Percentiles rank a stretch among this genome's conserved stretches.
Evolutionary conservation across 2,797 vertebrate species (phyloP).

Genomic region (Liparis tanakae): DNA sequence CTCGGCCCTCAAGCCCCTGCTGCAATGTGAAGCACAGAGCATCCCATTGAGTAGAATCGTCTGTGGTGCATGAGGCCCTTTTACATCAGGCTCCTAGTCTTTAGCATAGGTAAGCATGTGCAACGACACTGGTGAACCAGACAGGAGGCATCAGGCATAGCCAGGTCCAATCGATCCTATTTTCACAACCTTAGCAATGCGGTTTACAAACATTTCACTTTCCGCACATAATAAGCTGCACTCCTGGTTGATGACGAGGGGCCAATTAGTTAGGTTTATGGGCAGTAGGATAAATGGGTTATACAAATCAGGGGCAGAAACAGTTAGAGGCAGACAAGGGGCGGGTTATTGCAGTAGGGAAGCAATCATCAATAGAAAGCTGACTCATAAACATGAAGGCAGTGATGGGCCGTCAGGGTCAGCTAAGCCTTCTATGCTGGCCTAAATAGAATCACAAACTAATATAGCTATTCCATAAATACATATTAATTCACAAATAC

Average conservation of each 20-base stretch:
- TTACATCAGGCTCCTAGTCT: neutral
- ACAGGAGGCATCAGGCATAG: too few species aligned
- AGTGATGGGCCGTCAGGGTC: too few species aligned
- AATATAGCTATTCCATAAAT: too few species aligned
- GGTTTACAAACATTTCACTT: neutral
- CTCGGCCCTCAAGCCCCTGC: neutral
- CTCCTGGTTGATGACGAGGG: neutral
- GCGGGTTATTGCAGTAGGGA: too few species aligned
- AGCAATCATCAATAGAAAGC: slow-evolving; percentile 25
- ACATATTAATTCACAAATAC: too few species aligned
- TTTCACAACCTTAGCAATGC: neutral
- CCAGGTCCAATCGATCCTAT: neutral
- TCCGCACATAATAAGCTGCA: too few species aligned
- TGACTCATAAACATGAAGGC: slow-evolving; percentile 21
- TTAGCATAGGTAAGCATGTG: neutral
- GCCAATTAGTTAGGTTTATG: neutral
- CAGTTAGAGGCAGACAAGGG: too few species aligned
- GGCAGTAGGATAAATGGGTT: neutral
- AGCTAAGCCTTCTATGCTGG: too few species aligned
- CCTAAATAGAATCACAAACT: too few species aligned
- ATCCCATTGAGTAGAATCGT: neutral
- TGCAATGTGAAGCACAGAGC: neutral
- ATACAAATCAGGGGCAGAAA: neutral
- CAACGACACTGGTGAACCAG: neutral
- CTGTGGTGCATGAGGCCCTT: neutral